Conservation (phyloP, 2,888 invertebrate species). For the Troides oblongomaculatus region DNA sequence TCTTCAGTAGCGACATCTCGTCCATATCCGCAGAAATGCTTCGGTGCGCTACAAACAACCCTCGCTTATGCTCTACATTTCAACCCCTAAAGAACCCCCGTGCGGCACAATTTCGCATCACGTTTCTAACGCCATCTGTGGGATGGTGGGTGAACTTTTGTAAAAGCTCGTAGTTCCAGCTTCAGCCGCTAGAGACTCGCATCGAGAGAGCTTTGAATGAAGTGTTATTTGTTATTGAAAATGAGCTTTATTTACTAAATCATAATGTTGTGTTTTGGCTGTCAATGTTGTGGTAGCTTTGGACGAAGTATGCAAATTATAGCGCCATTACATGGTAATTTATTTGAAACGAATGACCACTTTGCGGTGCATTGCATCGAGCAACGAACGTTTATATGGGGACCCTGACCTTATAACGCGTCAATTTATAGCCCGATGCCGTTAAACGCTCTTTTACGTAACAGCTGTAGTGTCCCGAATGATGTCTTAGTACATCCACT, state of each 20-base stretch:
- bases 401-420: slow-evolving; percentile 79
- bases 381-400: slow-evolving; percentile 73
- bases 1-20: slow-evolving; percentile 50
- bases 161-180: slow-evolving; percentile 62
- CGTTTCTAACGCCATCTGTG: slow-evolving; percentile 64
- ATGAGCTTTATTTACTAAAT: slow-evolving; percentile 38
- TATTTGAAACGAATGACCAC: slow-evolving; percentile 81
- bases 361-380: slow-evolving; percentile 77
- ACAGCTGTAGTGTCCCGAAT: slow-evolving; percentile 70
- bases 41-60: slow-evolving; percentile 36
- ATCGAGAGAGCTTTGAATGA: slow-evolving; percentile 70
- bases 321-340: slow-evolving; percentile 79
- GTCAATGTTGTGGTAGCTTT: slow-evolving; percentile 42
- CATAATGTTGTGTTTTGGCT: slow-evolving; percentile 53
- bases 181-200: slow-evolving; percentile 56
- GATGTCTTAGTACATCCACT: slow-evolving; percentile 59
- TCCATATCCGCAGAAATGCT: slow-evolving; percentile 34
- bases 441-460: slow-evolving; percentile 74
- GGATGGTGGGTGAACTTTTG: slow-evolving; percentile 60
- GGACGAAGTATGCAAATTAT: slow-evolving; percentile 78
- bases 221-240: slow-evolving; percentile 42
- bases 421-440: slow-evolving; percentile 75
- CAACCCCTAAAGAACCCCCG: slow-evolving; percentile 49
- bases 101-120: slow-evolving; percentile 38
- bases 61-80: slow-evolving; percentile 42